Conservation (phyloP, 2,888 invertebrate species). For the Meteorus cinctellus region DNA sequence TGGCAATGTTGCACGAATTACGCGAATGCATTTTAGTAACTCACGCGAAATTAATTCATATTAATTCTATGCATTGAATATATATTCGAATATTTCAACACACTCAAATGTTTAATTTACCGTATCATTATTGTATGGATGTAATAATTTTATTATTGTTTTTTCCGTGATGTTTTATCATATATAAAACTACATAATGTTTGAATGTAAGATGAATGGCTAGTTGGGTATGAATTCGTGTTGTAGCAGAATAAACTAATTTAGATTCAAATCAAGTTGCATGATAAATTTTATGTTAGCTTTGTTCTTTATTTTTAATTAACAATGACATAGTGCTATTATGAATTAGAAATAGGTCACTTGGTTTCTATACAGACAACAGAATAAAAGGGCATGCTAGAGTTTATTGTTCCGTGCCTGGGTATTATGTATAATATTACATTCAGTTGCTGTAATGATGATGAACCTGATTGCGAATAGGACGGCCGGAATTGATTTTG, state of each 20-base stretch:
- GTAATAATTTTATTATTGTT: neutral
- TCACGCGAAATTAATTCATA: conserved; percentile 13
- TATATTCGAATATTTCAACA: neutral
- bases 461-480: too few relatives aligned
- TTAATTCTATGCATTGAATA: neutral
- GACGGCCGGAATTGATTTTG: too few relatives aligned
- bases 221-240: conserved; percentile 1
- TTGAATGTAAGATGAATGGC: neutral
- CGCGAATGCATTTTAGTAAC: neutral
- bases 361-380: neutral
- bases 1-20: conserved; percentile 9
- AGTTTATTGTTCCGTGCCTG: too few relatives aligned
- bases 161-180: neutral
- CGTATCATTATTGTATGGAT: neutral
- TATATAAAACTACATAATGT: neutral
- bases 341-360: neutral
- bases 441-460: too few relatives aligned
- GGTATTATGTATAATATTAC: too few relatives aligned
- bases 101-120: neutral
- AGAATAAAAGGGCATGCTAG: too few relatives aligned
- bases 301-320: neutral
- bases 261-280: neutral
- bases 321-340: neutral
- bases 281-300: neutral
- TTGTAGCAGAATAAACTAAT: neutral